Evolutionary conservation across 2,113 vertebrate species (phyloP).

Genomic region (rabbit (Oryctolagus cuniculus)): DNA sequence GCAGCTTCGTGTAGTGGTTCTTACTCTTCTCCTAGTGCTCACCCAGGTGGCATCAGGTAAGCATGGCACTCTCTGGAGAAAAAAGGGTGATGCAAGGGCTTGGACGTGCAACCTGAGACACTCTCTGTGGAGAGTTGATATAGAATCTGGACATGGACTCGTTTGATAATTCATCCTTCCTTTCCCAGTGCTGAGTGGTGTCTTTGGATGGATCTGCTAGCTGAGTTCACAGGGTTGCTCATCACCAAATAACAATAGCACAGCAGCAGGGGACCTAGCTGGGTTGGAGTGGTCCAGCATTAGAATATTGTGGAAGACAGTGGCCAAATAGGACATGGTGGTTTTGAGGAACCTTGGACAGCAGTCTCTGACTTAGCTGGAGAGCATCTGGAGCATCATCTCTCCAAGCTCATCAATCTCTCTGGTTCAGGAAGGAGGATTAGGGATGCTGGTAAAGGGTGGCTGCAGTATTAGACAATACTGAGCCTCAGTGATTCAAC

Average conservation of each 20-base stretch:
- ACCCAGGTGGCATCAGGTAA: background rate
- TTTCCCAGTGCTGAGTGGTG: background rate
- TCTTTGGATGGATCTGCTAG: background rate
- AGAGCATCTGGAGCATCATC: background rate
- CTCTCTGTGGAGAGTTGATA: background rate
- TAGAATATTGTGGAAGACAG: fast-evolving
- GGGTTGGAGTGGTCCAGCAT: fast-evolving
- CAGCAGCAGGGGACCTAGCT: fast-evolving
- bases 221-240: background rate
- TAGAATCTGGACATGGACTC: background rate
- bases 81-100: no score
- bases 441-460: fast-evolving
- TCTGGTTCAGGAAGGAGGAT: background rate
- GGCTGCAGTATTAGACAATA: background rate
- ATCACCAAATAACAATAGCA: fast-evolving
- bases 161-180: fast-evolving
- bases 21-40: background rate
- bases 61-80: background rate
- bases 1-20: background rate
- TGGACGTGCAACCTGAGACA: background rate
- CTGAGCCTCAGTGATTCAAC: background rate
- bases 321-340: no score
- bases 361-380: background rate
- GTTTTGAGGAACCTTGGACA: background rate
- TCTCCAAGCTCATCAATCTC: background rate